Base-by-base conservation (phyloP, 30 jellyfish, hydroid and myxozoan species). In the Hydractinia echinata region DNA sequence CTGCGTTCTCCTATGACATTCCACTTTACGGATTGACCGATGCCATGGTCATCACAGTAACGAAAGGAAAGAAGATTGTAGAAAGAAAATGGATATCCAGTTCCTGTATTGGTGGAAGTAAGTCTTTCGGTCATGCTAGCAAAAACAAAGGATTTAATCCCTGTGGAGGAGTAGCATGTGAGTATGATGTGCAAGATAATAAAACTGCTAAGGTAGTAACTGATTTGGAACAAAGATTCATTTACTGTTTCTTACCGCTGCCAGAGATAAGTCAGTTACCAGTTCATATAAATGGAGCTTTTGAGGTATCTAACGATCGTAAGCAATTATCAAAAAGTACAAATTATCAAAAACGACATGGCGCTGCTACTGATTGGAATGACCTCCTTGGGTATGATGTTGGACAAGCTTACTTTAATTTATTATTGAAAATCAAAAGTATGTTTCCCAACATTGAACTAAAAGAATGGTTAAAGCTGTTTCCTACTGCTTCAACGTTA, bases 231-330 rank as follows among this genome's bases (percentile, higher is more conserved):
- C 8, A 54, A 4, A 69, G 89, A 8, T 44, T 44, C 72, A 16
- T 79, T 64, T 89, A 55, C 67, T 89, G 97, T 66, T 84, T 85
- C 69, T 68, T 89, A 66, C 97, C 97, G 4, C 77, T 89, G 6
- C 95, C 95, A 8, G 72, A 81, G 48, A 62, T 5, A 19, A 84
- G 79, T 51, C 69, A 69, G 11, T 76, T 89, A 4, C 85, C 83
- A 61, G 95, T 89, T 61, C 97, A 89, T 54, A 73, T 89, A 44
- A 89, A 89, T 77, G 85, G 95, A 50, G 81, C 91, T 44, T 89
- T 89, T 80, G 92, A 88, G 8, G 76, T 89, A 4, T 67, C 96
- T 44, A 73, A 69, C 4, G 91, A 89, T 55, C 76, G 96, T 8
- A 78, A 61, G 10, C 83, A 80, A 21, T 68, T 80, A 19, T 51